phyloP scores from a whole-genome alignment of 2,888 invertebrate genomes.

The Flexamia atlantica region DNA sequence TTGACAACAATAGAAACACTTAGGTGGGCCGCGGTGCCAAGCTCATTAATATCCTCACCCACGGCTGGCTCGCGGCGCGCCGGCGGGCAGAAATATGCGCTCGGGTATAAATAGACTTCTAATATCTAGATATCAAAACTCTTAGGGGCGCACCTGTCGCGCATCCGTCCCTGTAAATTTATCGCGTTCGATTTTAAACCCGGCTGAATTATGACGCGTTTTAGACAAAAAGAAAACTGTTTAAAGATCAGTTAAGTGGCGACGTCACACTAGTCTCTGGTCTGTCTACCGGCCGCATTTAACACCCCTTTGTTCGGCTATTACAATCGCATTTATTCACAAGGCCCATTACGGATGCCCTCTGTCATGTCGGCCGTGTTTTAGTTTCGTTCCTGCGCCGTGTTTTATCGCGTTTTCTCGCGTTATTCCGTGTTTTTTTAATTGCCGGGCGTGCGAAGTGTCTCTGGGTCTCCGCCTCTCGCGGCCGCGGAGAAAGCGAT shows the following conservation, averaged over 20 bases:
- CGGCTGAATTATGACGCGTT: slow-evolving; percentile 49
- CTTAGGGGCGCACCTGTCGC: slow-evolving; percentile 31
- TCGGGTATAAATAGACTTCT: slow-evolving; percentile 45
- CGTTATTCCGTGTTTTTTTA: slow-evolving; percentile 40
- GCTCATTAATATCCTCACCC: slow-evolving; percentile 52
- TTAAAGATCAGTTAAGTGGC: slow-evolving; percentile 41
- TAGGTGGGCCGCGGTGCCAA: slow-evolving; percentile 53
- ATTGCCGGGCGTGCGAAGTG: slow-evolving; percentile 31
- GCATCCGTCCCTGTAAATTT: slow-evolving; percentile 29
- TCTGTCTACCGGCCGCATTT: background rate
- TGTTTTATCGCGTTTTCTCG: slow-evolving; percentile 37
- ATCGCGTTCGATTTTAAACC: slow-evolving; percentile 36
- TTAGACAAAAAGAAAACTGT: slow-evolving; percentile 52
- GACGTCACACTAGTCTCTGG: background rate
- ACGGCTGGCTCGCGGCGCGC: slow-evolving; percentile 3
- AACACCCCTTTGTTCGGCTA: slow-evolving; percentile 42
- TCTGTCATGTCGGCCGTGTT: slow-evolving; percentile 47
- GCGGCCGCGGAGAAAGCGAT: background rate
- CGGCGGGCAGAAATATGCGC: slow-evolving; percentile 53
- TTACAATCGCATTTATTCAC: slow-evolving; percentile 49
- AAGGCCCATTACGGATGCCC: slow-evolving; percentile 31
- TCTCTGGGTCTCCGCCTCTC: slow-evolving; percentile 3
- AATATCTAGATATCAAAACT: slow-evolving; percentile 57
- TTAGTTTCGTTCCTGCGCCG: slow-evolving; percentile 30
- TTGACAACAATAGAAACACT: slow-evolving; percentile 59